These are phyloP conservation scores for Cirrhinus mrigala DNA, from an alignment of 2,797 vertebrate genomes.

Conservation along the genomic window DNA sequence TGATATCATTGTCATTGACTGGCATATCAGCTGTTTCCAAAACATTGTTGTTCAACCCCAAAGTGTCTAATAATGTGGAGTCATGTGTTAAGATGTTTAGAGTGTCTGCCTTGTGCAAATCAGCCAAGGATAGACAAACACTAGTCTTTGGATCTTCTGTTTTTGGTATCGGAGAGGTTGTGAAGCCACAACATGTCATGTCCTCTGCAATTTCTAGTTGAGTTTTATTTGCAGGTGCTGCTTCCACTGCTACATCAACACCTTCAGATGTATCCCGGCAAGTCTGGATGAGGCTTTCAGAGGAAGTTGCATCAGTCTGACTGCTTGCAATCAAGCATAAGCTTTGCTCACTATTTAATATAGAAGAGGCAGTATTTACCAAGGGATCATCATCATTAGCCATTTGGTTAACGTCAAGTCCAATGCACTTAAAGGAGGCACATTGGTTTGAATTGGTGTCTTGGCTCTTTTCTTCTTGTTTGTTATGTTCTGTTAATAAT, in stretches of 20 bases:
- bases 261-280: not conserved
- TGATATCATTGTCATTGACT: not conserved
- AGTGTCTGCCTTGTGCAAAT: slow-evolving; percentile 9
- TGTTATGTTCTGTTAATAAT: not conserved
- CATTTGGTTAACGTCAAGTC: no score
- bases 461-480: slow-evolving; percentile 1
- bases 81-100: slow-evolving; percentile 6
- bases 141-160: not conserved
- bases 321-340: slow-evolving; percentile 17
- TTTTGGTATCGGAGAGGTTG: not conserved
- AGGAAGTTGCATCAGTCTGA: not conserved
- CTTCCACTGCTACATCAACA: not conserved
- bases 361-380: not conserved
- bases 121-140: not conserved
- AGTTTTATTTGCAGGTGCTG: not conserved
- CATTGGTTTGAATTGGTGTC: not conserved
- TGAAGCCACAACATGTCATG: not conserved
- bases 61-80: slow-evolving; percentile 15
- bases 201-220: not conserved
- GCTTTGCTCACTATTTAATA: not conserved
- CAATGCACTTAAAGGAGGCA: not conserved
- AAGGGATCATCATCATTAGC: not conserved
- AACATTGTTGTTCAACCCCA: not conserved
- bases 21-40: not conserved
- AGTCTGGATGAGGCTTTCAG: slow-evolving; percentile 1